Conservation (phyloP, 2,113 vertebrate species). For the Paratilapia polleni region DNA sequence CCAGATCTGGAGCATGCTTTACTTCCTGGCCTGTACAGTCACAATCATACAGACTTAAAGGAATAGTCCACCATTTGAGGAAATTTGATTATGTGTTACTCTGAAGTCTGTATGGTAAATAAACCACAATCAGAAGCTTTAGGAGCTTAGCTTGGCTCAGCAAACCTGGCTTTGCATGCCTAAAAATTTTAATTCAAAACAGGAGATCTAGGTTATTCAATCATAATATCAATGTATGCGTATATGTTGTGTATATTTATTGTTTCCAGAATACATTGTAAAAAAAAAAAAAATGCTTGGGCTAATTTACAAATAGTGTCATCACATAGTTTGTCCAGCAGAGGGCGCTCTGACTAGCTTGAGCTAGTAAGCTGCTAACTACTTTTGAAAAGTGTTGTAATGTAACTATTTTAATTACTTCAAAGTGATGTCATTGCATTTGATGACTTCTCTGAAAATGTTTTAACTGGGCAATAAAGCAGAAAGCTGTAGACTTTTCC, state of each 20-base stretch:
- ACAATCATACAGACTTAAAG: slow-evolving; percentile 23
- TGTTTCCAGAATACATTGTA: not conserved
- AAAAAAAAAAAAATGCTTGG: not conserved
- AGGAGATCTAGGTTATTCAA: not conserved
- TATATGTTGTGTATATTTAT: not conserved
- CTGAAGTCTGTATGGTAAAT: not conserved
- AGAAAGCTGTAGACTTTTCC: not conserved
- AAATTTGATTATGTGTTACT: not conserved
- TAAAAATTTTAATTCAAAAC: no score
- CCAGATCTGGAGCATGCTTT: not conserved
- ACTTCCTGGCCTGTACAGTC: slow-evolving; percentile 20
- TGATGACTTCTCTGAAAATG: no score
- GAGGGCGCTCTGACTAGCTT: not conserved
- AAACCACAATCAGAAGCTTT: not conserved
- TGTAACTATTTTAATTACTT: not conserved
- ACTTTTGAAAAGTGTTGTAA: not conserved
- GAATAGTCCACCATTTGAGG: not conserved
- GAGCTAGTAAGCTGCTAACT: not conserved
- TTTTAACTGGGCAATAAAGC: not conserved
- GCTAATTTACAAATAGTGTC: not conserved
- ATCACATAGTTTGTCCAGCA: not conserved
- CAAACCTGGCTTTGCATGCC: no score
- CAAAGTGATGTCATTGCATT: not conserved
- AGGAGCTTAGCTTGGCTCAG: not conserved
- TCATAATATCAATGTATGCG: not conserved